phyloP scores from a whole-genome alignment of 2,113 vertebrate genomes.

The Bolborhynchus lineola region DNA sequence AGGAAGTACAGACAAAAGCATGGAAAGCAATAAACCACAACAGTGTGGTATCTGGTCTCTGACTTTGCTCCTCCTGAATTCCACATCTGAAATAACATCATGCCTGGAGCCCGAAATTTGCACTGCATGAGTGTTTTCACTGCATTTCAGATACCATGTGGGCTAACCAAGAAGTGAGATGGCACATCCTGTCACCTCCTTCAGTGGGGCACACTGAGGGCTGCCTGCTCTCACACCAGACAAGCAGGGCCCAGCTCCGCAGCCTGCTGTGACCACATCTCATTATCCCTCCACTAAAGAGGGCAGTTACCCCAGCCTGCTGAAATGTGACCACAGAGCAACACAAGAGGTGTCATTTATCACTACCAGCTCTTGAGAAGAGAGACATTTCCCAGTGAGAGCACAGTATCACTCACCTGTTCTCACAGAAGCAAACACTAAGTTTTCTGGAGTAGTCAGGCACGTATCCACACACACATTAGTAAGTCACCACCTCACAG shows the following conservation, averaged over 20 bases:
- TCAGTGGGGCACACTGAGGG: background rate
- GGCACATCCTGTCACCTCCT: background rate
- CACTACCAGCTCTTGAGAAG: background rate
- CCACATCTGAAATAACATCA: background rate
- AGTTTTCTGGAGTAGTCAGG: background rate
- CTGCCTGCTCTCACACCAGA: too few relatives aligned
- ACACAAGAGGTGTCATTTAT: background rate
- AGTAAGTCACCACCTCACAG: background rate
- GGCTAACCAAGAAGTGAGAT: background rate
- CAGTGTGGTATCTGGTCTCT: rapidly evolving
- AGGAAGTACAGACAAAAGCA: background rate
- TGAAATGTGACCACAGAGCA: background rate
- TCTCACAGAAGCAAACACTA: background rate
- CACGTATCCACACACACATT: rapidly evolving
- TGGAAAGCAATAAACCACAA: background rate
- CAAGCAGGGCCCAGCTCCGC: background rate
- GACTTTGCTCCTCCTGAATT: background rate
- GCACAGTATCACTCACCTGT: background rate
- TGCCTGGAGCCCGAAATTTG: rapidly evolving
- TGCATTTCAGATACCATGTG: background rate
- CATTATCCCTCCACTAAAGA: background rate
- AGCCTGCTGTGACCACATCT: rapidly evolving
- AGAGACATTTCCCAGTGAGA: background rate
- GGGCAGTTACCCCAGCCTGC: background rate
- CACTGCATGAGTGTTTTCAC: background rate